These are phyloP conservation scores for Meriones psammophilus DNA, from an alignment of 2,797 vertebrate species.

Conservation along the genomic window DNA sequence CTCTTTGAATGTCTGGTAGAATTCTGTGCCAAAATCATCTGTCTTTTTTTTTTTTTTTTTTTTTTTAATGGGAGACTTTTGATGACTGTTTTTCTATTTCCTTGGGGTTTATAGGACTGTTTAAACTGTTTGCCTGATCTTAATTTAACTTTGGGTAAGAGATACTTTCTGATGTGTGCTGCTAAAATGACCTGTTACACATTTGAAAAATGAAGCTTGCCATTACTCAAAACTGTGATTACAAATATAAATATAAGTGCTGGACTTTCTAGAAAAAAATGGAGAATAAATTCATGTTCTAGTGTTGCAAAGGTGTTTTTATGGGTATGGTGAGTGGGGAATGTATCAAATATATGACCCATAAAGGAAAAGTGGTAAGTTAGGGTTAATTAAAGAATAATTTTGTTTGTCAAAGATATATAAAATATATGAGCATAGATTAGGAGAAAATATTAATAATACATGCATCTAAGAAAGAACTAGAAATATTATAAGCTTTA, in stretches of 20 bases:
- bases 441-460: conserved; percentile 23
- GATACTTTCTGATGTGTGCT: neutral
- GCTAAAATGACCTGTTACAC: neutral
- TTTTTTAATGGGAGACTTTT: too few species aligned
- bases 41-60: too few species aligned
- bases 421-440: neutral
- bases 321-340: neutral
- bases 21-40: too few species aligned
- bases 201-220: neutral
- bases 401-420: neutral
- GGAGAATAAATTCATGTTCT: neutral
- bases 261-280: neutral
- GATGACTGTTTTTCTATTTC: too few species aligned
- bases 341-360: neutral
- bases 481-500: neutral
- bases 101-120: too few species aligned
- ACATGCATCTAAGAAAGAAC: neutral
- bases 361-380: neutral
- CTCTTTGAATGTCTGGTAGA: too few species aligned
- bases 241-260: neutral
- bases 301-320: neutral
- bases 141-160: neutral
- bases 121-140: too few species aligned
- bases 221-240: neutral
- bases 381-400: neutral